Percentiles rank a stretch among this genome's conserved stretches.
Conservation (phyloP, 2,888 invertebrate genomes). For the Neoaliturus tenellus region DNA sequence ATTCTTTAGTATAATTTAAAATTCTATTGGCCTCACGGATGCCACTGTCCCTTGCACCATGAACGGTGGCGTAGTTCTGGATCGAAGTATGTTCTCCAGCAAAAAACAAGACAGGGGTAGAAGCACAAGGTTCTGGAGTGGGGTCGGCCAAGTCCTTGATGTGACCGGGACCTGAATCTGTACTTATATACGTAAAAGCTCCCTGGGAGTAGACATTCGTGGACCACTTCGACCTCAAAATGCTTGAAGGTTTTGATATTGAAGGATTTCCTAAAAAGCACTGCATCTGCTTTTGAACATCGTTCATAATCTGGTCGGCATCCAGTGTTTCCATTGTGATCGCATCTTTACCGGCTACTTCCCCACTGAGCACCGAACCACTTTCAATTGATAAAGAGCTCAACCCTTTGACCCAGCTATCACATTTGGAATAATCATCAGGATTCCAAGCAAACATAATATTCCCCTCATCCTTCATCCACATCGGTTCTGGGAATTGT, state of each 20-base stretch:
- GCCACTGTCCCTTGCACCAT: slow-evolving; percentile 48
- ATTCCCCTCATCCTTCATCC: slow-evolving; percentile 53
- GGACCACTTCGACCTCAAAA: slow-evolving; percentile 48
- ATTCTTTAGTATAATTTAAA: slow-evolving; percentile 30
- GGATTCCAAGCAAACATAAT: slow-evolving; percentile 48
- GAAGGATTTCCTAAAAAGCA: slow-evolving; percentile 42
- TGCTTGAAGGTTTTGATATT: slow-evolving; percentile 32
- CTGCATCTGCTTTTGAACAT: slow-evolving; percentile 46
- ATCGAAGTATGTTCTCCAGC: slow-evolving; percentile 50
- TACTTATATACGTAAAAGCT: slow-evolving; percentile 45
- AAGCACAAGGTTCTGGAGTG: slow-evolving; percentile 32
- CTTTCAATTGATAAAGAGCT: slow-evolving; percentile 27
- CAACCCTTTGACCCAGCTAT: slow-evolving; percentile 45
- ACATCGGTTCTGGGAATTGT: slow-evolving; percentile 51
- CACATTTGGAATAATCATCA: slow-evolving; percentile 24
- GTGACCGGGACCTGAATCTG: slow-evolving; percentile 37
- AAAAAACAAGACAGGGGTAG: slow-evolving; percentile 37
- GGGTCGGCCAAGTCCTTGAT: slow-evolving; percentile 47
- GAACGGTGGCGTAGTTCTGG: slow-evolving; percentile 36
- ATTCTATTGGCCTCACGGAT: slow-evolving; percentile 46
- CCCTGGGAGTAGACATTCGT: slow-evolving; percentile 51
- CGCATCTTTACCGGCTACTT: slow-evolving; percentile 50
- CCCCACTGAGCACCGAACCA: slow-evolving; percentile 33
- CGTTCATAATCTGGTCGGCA: slow-evolving; percentile 36
- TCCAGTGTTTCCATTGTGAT: slow-evolving; percentile 44